Base-by-base conservation (phyloP, 2,797 vertebrate species). In the Ctenosaura bakeri region DNA sequence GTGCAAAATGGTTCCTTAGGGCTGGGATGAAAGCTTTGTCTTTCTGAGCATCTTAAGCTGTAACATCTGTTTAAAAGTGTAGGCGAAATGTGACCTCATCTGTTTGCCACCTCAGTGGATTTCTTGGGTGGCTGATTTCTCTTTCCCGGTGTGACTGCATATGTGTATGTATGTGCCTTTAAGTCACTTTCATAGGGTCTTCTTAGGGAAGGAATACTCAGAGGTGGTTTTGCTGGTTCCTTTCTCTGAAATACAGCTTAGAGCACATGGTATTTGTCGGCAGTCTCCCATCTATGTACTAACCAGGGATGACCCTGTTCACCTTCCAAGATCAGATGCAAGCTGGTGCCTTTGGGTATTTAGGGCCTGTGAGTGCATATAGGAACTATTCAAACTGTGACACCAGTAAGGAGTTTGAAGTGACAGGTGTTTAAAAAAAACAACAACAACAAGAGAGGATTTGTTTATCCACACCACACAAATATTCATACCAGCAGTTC, bases 51-150 rank as follows among this genome's bases (percentile, higher is more conserved):
- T 83, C 52, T 0, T 84, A 81, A 94, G n/a, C 92, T 93, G 87
- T 59, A 92, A 92, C 92, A 93, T 88, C 92, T 95, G 94, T 95
- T 89, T 83, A 86, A 64, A 90, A 66, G 91, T 92, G 86, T 1
- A 69, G 89, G 71, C 82, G 82, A 94, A 91, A 91, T 93, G 24
- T 64, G 42, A 88, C 46, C 85, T 74, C n/a, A 32, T 90, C 92
- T 1, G 71, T 87, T 91, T 93, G 1, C 80, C 89, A 76, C 56
- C 74, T 54, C 12, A 80, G 69, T 87, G 92, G 86, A 89, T 93
- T 94, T 82, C 89, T 92, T 59, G 87, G 91, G 90, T 90, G 74
- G 89, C 89, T 95, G 26, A 83, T 93, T 92, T 89, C 24, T 50
- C 42, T 90, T 59, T 93, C 59, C 90, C 86, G 59, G 74, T 84